Base-by-base conservation (phyloP, 2,113 vertebrate genomes). In the Anseranas semipalmata region DNA sequence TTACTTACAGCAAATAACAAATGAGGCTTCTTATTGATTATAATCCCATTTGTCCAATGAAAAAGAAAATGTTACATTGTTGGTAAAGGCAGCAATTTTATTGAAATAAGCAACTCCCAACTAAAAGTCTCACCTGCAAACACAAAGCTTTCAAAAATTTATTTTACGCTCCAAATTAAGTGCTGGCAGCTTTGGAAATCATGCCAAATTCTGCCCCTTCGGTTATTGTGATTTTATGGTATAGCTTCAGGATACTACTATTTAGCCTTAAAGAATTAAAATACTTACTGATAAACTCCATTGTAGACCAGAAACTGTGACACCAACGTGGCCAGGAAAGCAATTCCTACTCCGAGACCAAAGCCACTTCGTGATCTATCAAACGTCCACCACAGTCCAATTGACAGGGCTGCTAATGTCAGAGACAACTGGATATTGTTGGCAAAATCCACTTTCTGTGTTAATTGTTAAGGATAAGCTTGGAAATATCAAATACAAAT, bases 371-470 rank as follows among this genome's bases (percentile, higher is more conserved):
- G 98, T 43, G 99, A 99, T 62, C 99, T 98, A 92, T 99, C 99
- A 77, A 99, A 99, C 0, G 99, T 99, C 99, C 99, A 99, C 99
- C 99, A 99, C 55, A 99, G 95, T 11, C 99, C 99, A 33, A 99
- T 98, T 59, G 99, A 99, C n/a, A 99, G 98, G 1, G 99, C 99
- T 27, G 99, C 99, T 97, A 99, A 96, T 0, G 99, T 99, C 90
- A 99, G 98, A 37, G 99, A 99, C 87, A 99, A 96, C 97, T 99
- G 99, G 63, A 99, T 98, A 65, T 99, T 99, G 98, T 99, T 99
- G 90, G 98, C 99, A 98, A 99, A 99, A 97, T 99, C 99, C 95
- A 99, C 99, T 96, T 99, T 99, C 99, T 99, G 98, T 78, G 60
- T 12, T 84, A 32, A 80, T 10, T 62, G 97, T 99, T 98, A 99